Evolutionary conservation across 1,140 invertebrate genomes (phyloP).

Genomic region (Chironomus striatipennis): DNA sequence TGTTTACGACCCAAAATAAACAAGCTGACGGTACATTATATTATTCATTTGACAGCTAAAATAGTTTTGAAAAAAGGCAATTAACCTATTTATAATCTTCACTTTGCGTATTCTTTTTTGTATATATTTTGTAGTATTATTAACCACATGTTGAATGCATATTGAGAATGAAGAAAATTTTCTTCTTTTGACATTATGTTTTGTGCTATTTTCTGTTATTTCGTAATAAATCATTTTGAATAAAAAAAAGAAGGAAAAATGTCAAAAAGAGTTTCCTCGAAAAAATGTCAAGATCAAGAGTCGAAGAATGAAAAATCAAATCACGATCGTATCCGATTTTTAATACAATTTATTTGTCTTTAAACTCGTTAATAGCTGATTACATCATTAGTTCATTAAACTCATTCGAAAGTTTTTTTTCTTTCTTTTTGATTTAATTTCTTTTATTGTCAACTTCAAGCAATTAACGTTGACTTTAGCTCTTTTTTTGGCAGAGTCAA

Average conservation of each 20-base stretch:
- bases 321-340: no score
- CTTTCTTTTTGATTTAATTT: neutral
- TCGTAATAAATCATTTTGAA: neutral
- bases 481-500: neutral
- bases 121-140: no score
- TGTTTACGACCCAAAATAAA: no score
- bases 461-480: neutral
- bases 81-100: neutral
- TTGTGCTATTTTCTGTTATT: neutral
- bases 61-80: neutral
- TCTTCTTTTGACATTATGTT: neutral
- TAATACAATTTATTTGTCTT: neutral
- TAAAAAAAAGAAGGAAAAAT: neutral
- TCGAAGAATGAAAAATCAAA: slow-evolving; percentile 4
- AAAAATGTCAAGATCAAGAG: neutral
- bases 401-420: neutral
- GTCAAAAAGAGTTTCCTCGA: neutral
- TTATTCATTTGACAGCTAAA: no score
- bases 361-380: neutral
- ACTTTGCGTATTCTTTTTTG: no score
- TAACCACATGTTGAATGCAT: neutral
- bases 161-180: no score
- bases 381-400: slow-evolving; percentile 1
- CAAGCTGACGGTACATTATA: no score
- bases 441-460: neutral